Evolutionary conservation across 2,113 vertebrate species (phyloP).

Genomic region (Fulica atra): DNA sequence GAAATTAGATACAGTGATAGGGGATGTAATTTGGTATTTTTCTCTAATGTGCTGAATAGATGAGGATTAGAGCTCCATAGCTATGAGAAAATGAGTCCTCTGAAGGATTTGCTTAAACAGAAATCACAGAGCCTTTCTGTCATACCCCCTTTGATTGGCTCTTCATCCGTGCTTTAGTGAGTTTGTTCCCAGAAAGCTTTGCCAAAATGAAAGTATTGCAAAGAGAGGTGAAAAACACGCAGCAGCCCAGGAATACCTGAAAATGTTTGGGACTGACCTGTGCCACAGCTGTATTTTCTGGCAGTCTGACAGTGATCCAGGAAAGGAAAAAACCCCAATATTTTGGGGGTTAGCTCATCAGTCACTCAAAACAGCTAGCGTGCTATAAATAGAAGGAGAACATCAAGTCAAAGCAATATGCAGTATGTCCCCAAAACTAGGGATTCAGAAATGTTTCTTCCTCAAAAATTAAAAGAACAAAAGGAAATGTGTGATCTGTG

Average conservation of each 20-base stretch:
- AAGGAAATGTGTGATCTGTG: not conserved
- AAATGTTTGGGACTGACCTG: not conserved
- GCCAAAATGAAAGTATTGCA: not conserved
- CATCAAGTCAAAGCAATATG: not conserved
- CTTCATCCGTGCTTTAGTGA: not conserved
- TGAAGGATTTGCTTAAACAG: slow-evolving; percentile 42
- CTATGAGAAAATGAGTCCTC: slow-evolving; percentile 35
- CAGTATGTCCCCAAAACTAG: not conserved
- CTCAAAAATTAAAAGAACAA: not conserved
- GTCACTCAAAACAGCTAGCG: not conserved
- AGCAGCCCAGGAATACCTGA: not conserved
- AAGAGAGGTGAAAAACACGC: not conserved
- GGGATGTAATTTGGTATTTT: slow-evolving; percentile 32
- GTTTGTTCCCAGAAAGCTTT: slow-evolving; percentile 7
- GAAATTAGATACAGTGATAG: slow-evolving; percentile 30
- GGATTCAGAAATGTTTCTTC: not conserved
- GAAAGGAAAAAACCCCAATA: not conserved
- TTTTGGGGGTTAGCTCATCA: not conserved
- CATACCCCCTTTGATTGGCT: slow-evolving; percentile 15
- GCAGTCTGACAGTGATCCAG: not conserved
- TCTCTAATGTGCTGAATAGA: slow-evolving; percentile 14
- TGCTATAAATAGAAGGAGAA: not conserved
- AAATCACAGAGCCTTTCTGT: slow-evolving; percentile 36
- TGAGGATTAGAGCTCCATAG: slow-evolving; percentile 27
- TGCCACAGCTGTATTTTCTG: not conserved